Conservation (phyloP, 1,140 invertebrate species). For the Pseudomyrmex dendroicus region DNA sequence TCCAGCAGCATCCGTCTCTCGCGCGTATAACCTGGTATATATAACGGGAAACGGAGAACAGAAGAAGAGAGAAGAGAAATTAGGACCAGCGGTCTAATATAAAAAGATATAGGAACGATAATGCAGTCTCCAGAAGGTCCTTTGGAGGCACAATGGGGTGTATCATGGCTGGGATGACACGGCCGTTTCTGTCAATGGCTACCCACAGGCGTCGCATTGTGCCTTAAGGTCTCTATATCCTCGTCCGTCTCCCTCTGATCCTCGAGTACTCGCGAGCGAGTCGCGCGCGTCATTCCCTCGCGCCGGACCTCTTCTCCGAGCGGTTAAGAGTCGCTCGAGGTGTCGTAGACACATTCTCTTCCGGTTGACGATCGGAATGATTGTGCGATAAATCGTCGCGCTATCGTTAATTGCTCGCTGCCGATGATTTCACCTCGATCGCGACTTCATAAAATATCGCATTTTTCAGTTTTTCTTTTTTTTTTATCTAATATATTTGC, state of each 20-base stretch:
- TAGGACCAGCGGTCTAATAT: slow-evolving; percentile 68
- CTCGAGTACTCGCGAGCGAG: slow-evolving; percentile 36
- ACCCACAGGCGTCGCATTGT: slow-evolving; percentile 74
- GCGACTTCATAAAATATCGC: no score
- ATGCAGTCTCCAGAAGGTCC: slow-evolving; percentile 74
- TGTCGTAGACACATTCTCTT: slow-evolving; percentile 40
- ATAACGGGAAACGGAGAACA: slow-evolving; percentile 50
- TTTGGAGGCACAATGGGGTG: slow-evolving; percentile 77
- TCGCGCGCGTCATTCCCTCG: slow-evolving; percentile 42
- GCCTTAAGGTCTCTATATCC: slow-evolving; percentile 72
- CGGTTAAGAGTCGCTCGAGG: slow-evolving; percentile 38
- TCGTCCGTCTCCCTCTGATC: slow-evolving; percentile 8
- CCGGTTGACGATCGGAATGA: slow-evolving; percentile 39
- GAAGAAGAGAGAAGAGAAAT: slow-evolving; percentile 61
- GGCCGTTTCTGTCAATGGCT: slow-evolving; percentile 78
- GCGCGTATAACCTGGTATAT: background rate
- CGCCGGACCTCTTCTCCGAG: slow-evolving; percentile 23
- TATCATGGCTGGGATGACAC: slow-evolving; percentile 78
- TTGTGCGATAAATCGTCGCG: slow-evolving; percentile 13
- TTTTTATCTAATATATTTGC: no score
- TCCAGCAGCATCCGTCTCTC: slow-evolving; percentile 51
- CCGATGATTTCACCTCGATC: background rate
- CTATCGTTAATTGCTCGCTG: background rate
- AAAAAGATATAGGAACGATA: slow-evolving; percentile 77
- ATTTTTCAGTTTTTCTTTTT: no score